Evolutionary conservation across 2,888 invertebrate genomes (phyloP).

Genomic region (Argynnis bischoffii): DNA sequence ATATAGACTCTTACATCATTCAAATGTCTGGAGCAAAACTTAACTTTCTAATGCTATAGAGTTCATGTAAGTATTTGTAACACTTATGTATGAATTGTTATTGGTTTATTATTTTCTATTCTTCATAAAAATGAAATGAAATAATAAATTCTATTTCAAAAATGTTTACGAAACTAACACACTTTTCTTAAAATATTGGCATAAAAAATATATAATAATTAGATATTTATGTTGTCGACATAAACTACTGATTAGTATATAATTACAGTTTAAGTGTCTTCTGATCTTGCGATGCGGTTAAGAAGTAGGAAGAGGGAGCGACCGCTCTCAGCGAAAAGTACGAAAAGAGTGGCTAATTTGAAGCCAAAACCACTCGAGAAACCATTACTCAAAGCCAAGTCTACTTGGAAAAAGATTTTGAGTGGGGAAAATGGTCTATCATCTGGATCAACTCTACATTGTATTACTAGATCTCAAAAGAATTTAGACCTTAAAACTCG

Average conservation of each 20-base stretch:
- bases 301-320: conserved; percentile 86
- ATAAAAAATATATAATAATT: conserved; percentile 1
- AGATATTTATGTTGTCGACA: background rate
- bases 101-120: conserved; percentile 10
- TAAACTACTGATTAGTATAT: background rate
- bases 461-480: conserved; percentile 67
- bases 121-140: too few species aligned
- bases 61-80: conserved; percentile 67
- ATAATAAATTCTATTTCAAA: background rate
- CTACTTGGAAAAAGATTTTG: conserved; percentile 67
- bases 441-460: conserved; percentile 53
- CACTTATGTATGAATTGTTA: conserved; percentile 38
- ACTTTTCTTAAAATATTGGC: background rate
- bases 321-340: conserved; percentile 70
- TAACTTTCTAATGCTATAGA: conserved; percentile 59
- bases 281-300: conserved; percentile 83
- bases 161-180: background rate
- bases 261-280: conserved; percentile 60
- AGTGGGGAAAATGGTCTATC: conserved; percentile 63
- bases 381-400: conserved; percentile 51
- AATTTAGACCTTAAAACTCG: conserved; percentile 57
- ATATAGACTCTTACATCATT: conserved; percentile 45
- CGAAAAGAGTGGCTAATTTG: conserved; percentile 58
- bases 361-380: conserved; percentile 57
- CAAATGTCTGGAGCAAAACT: conserved; percentile 50